phyloP scores from a whole-genome alignment of 2,113 vertebrate species.

The Calonectris borealis region DNA sequence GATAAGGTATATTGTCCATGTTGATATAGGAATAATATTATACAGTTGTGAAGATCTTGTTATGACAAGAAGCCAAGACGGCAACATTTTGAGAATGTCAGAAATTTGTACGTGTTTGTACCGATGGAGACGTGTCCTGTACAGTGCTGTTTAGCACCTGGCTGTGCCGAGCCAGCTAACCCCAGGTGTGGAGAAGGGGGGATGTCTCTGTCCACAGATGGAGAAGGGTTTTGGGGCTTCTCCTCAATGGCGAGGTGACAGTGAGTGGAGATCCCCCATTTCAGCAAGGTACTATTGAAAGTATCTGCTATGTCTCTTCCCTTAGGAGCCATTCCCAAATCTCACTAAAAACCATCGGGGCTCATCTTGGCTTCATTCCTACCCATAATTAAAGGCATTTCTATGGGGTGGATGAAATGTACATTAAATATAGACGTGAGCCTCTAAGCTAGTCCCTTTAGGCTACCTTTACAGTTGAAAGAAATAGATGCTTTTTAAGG shows the following conservation, averaged over 20 bases:
- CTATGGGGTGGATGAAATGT: background rate
- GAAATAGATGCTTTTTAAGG: background rate
- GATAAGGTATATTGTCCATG: background rate
- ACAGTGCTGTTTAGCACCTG: background rate
- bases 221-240: background rate
- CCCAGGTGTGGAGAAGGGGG: background rate
- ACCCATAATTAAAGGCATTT: background rate
- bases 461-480: background rate
- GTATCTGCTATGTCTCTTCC: background rate
- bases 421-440: background rate
- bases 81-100: background rate
- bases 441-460: background rate
- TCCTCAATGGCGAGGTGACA: background rate
- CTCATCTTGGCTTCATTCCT: background rate
- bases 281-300: background rate
- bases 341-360: background rate
- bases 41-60: background rate
- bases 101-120: background rate
- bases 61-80: background rate
- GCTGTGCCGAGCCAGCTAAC: background rate
- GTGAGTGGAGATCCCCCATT: background rate
- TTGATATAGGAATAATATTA: background rate
- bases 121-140: fast-evolving
- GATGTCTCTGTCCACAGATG: background rate
- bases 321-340: background rate